Evolutionary conservation across 2,113 vertebrate genomes (phyloP).

Genomic region (Solenodon paradoxus): DNA sequence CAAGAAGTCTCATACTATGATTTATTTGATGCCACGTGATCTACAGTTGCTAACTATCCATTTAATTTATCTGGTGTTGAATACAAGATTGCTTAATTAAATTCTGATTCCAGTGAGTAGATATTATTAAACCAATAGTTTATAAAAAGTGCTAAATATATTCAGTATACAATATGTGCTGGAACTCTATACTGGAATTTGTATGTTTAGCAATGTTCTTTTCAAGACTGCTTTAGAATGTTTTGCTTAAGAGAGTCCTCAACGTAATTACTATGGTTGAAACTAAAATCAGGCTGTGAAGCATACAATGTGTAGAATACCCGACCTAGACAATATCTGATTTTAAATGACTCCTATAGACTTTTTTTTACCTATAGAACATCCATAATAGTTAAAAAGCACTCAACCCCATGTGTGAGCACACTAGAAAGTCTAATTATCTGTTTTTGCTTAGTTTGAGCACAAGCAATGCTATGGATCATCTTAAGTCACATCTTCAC

Average conservation of each 20-base stretch:
- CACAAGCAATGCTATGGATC: conserved; percentile 58
- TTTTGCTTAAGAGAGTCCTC: not conserved
- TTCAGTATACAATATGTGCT: conserved; percentile 13
- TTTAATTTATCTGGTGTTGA: conserved; percentile 60
- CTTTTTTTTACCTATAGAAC: conserved; percentile 33
- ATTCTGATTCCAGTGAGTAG: conserved; percentile 52
- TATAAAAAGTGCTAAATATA: conserved; percentile 11
- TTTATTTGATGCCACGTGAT: conserved; percentile 66
- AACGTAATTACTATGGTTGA: conserved; percentile 26
- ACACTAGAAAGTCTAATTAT: conserved; percentile 51
- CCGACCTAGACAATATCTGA: not conserved
- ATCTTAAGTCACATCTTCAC: conserved; percentile 22
- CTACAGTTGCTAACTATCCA: conserved; percentile 64
- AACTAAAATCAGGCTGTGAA: not conserved
- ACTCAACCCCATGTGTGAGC: conserved; percentile 32
- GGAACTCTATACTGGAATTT: no score
- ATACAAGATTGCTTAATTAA: conserved; percentile 68
- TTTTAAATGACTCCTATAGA: conserved; percentile 33
- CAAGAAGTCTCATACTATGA: conserved; percentile 61
- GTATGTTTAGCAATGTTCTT: conserved; percentile 15
- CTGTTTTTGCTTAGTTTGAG: conserved; percentile 7
- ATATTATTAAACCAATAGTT: conserved; percentile 45
- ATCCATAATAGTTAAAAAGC: conserved; percentile 63
- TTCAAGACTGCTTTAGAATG: not conserved
- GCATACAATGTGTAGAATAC: conserved; percentile 11